phyloP scores from a whole-genome alignment of 2,888 invertebrate species.

The Epinotia demarniana region DNA sequence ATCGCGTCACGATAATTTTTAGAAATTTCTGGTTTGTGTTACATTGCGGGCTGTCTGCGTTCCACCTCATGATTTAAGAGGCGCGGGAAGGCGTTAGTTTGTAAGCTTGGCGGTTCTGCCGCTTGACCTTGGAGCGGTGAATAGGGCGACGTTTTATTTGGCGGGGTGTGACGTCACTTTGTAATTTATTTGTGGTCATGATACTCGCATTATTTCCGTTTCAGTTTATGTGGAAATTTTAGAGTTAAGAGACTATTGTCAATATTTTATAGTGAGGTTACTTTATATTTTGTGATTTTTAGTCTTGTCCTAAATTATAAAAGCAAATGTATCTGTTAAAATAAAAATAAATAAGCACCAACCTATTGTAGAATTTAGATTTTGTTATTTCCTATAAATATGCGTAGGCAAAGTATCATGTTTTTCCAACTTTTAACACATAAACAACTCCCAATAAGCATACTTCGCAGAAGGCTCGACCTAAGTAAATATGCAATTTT shows the following conservation, averaged over 20 bases:
- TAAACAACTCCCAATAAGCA: not conserved
- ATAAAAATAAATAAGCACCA: too few species aligned
- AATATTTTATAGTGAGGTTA: not conserved
- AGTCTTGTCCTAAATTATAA: not conserved
- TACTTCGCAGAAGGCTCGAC: not conserved
- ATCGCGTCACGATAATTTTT: slow-evolving; percentile 43
- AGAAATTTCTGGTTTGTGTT: slow-evolving; percentile 31
- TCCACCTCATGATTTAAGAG: slow-evolving; percentile 31
- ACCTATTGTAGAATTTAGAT: too few species aligned
- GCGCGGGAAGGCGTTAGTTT: slow-evolving; percentile 40
- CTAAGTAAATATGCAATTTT: not conserved
- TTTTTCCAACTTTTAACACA: too few species aligned
- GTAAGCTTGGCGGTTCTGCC: slow-evolving; percentile 35
- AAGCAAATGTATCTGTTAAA: too few species aligned
- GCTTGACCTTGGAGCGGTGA: slow-evolving; percentile 41
- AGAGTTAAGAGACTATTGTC: not conserved
- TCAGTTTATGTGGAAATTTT: slow-evolving; percentile 29
- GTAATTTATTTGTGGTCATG: slow-evolving; percentile 37
- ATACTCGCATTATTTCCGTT: slow-evolving; percentile 36
- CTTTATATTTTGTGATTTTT: not conserved
- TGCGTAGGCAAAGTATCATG: too few species aligned
- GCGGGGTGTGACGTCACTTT: slow-evolving; percentile 36
- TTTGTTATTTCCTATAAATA: too few species aligned
- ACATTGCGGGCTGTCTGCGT: slow-evolving; percentile 32
- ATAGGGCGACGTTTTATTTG: slow-evolving; percentile 39